phyloP scores from a whole-genome alignment of 2,797 vertebrate genomes.

The Rhynchotus rufescens region DNA sequence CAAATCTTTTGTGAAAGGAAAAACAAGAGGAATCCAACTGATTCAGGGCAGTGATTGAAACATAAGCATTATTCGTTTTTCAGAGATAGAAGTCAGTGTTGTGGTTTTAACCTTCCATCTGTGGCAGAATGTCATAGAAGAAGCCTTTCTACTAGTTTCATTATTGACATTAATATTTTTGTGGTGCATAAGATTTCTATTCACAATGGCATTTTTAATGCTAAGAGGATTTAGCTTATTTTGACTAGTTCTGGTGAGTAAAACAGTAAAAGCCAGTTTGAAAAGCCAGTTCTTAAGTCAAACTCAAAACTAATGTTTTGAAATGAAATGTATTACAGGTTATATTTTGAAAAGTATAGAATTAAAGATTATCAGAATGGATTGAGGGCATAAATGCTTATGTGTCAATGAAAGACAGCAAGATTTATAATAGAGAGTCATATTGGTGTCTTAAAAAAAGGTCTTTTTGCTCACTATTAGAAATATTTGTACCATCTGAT shows the following conservation, averaged over 20 bases:
- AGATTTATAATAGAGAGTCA: slow-evolving; percentile 5
- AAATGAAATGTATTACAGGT: neutral
- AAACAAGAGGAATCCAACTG: neutral
- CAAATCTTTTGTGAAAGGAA: neutral
- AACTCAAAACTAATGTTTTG: neutral
- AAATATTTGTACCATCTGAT: neutral
- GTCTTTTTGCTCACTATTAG: neutral
- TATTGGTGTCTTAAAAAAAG: neutral
- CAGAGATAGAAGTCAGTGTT: neutral
- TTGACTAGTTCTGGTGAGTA: neutral
- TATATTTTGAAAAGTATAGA: neutral
- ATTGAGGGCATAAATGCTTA: neutral
- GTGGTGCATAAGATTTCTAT: neutral
- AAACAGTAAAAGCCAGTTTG: neutral
- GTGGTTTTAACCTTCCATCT: neutral
- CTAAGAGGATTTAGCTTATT: neutral
- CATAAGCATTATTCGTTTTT: neutral
- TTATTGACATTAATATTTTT: neutral
- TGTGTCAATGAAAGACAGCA: neutral
- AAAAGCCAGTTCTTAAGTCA: neutral
- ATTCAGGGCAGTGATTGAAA: neutral
- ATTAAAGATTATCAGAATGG: neutral
- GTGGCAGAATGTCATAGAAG: neutral
- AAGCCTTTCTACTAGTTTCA: neutral
- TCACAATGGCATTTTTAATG: neutral